phyloP scores from a whole-genome alignment of 2,113 vertebrate genomes.

The Syngnathus typhle region DNA sequence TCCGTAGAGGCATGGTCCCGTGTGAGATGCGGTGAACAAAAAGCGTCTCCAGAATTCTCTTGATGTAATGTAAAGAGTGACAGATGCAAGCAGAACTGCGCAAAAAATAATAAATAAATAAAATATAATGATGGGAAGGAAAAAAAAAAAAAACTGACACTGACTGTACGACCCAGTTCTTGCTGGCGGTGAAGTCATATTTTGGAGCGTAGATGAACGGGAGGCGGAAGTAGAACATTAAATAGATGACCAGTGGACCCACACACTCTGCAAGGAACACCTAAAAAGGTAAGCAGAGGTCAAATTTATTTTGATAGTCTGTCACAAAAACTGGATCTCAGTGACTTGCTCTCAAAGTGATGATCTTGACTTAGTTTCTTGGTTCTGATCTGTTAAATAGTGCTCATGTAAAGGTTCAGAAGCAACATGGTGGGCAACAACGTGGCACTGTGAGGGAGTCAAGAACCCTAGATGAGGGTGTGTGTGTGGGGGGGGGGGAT shows the following conservation, averaged over 20 bases:
- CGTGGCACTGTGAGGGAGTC: slow-evolving; percentile 34
- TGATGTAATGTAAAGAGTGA: slow-evolving; percentile 86
- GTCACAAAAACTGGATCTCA: no score
- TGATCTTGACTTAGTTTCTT: neutral
- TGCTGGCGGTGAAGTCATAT: slow-evolving; percentile 84
- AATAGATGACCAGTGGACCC: slow-evolving; percentile 83
- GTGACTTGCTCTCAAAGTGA: neutral
- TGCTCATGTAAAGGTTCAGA: no score
- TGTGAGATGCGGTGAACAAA: slow-evolving; percentile 89
- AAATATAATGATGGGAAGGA: neutral
- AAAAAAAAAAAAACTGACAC: slow-evolving; percentile 47
- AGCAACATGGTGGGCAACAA: slow-evolving; percentile 21
- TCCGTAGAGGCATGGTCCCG: slow-evolving; percentile 85
- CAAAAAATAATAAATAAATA: slow-evolving; percentile 26
- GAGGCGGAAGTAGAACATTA: slow-evolving; percentile 88
- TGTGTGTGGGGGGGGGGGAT: no score
- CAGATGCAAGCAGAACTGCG: slow-evolving; percentile 83
- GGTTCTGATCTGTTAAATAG: neutral
- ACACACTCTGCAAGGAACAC: slow-evolving; percentile 86
- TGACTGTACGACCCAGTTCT: slow-evolving; percentile 87
- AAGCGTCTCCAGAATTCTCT: slow-evolving; percentile 84
- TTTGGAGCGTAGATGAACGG: slow-evolving; percentile 85
- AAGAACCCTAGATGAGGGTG: slow-evolving; percentile 44
- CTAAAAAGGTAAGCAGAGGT: slow-evolving; percentile 44
- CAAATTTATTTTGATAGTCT: no score